Percentiles rank a stretch among this genome's conserved stretches.
phyloP scores from a whole-genome alignment of 1,140 invertebrate species.

The Drosophila navojoa region DNA sequence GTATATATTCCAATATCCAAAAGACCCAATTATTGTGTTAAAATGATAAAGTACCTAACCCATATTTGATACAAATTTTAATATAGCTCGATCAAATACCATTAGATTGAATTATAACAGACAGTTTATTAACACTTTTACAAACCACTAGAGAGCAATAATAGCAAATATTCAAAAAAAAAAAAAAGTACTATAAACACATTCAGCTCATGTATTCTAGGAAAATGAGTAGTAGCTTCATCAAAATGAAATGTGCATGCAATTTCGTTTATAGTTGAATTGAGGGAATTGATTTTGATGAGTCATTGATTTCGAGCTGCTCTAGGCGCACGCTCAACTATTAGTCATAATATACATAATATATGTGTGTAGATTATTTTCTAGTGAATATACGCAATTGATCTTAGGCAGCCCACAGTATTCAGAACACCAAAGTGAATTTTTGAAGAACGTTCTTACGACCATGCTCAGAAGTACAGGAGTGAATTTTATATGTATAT shows the following conservation, averaged over 20 bases:
- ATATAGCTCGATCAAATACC: constrained; percentile 49
- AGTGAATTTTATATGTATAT: constrained; percentile 52
- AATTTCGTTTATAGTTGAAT: constrained; percentile 1
- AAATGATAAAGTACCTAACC: constrained; percentile 5
- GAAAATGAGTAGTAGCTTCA: constrained; percentile 7
- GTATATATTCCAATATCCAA: constrained; percentile 30
- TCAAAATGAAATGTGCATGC: constrained; percentile 14
- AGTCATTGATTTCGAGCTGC: constrained; percentile 14
- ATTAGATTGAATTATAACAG: constrained; percentile 38
- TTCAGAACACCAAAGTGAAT: constrained; percentile 73
- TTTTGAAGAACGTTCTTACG: constrained; percentile 34
- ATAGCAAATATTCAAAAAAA: neutral
- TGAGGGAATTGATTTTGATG: constrained; percentile 39
- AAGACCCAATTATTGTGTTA: constrained; percentile 7
- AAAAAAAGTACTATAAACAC: constrained; percentile 5
- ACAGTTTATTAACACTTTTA: constrained; percentile 19
- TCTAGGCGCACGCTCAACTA: constrained; percentile 37
- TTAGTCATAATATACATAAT: constrained; percentile 32
- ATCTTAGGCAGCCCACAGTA: constrained; percentile 49
- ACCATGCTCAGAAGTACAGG: constrained; percentile 32
- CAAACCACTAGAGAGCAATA: neutral
- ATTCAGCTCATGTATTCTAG: neutral
- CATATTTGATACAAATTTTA: constrained; percentile 36
- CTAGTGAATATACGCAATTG: neutral
- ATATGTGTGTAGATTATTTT: constrained; percentile 23